Conservation (phyloP, 1,140 invertebrate genomes). For the Drosophila paulistorum region DNA sequence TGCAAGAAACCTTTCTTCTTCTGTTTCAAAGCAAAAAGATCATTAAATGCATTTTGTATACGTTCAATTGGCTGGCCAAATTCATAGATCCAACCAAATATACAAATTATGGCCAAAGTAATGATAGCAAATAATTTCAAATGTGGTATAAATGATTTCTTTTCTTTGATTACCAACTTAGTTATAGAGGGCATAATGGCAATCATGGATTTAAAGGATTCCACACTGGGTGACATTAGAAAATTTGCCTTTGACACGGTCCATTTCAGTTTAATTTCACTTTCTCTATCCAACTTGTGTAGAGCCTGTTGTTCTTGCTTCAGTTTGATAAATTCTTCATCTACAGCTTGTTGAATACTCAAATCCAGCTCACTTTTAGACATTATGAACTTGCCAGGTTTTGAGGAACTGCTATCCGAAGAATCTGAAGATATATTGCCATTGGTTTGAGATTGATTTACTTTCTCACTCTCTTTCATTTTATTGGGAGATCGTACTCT, state of each 20-base stretch:
- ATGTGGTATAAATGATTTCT: not conserved
- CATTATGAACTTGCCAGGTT: not conserved
- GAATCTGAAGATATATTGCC: not conserved
- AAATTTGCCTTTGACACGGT: not conserved
- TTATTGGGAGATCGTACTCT: not conserved
- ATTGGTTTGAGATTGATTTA: not conserved
- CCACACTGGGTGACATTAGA: not conserved
- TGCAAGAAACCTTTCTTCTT: not conserved
- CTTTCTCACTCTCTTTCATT: too few species aligned
- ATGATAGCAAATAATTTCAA: not conserved
- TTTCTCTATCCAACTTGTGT: not conserved
- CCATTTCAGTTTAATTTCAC: not conserved
- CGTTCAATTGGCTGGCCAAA: constrained; percentile 8
- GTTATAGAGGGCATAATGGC: not conserved
- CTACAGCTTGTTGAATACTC: not conserved
- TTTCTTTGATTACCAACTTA: not conserved
- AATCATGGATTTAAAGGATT: not conserved
- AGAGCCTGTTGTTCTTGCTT: not conserved
- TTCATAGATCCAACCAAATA: constrained; percentile 3
- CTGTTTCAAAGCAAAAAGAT: not conserved
- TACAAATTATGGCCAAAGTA: not conserved
- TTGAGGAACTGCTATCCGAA: not conserved
- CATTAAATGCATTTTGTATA: not conserved
- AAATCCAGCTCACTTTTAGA: not conserved
- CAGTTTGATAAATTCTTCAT: not conserved